These are phyloP conservation scores for Heteromurus nitidus DNA, from an alignment of 2,888 invertebrate genomes.

Conservation along the genomic window DNA sequence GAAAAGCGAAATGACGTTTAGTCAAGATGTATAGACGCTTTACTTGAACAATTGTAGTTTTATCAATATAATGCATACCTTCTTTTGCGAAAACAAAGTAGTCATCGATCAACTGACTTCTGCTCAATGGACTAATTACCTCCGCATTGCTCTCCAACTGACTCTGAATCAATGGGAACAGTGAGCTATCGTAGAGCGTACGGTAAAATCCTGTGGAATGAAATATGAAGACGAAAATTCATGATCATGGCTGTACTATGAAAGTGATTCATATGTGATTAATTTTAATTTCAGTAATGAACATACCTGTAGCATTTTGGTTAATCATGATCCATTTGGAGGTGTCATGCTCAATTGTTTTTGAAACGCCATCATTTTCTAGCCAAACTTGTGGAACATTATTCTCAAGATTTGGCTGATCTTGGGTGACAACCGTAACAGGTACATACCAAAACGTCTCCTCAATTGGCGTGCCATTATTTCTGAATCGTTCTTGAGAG, in stretches of 20 bases:
- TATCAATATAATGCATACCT: too few species aligned
- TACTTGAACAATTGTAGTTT: too few species aligned
- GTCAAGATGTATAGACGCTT: too few species aligned
- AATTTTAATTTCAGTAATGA: background rate
- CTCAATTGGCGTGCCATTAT: slow-evolving; percentile 5
- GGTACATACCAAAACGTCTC: slow-evolving; percentile 48
- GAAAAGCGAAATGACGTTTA: background rate
- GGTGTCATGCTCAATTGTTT: slow-evolving; percentile 26
- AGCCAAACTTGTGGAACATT: slow-evolving; percentile 41
- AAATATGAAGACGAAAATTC: background rate
- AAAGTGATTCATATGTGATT: background rate
- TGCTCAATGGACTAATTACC: slow-evolving; percentile 53
- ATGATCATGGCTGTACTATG: background rate
- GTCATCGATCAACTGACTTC: slow-evolving; percentile 70
- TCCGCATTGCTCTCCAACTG: slow-evolving; percentile 56
- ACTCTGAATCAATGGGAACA: slow-evolving; percentile 44
- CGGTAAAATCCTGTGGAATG: slow-evolving; percentile 65
- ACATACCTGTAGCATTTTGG: slow-evolving; percentile 57
- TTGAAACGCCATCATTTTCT: slow-evolving; percentile 9
- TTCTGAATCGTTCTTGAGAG: slow-evolving; percentile 45
- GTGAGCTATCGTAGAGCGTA: slow-evolving; percentile 57
- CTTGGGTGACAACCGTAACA: slow-evolving; percentile 24
- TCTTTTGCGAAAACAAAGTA: slow-evolving; percentile 64
- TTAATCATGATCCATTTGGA: slow-evolving; percentile 65
- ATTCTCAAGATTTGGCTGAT: slow-evolving; percentile 30